phyloP scores from a whole-genome alignment of 2,113 vertebrate species.

The Herpetotheres cachinnans region DNA sequence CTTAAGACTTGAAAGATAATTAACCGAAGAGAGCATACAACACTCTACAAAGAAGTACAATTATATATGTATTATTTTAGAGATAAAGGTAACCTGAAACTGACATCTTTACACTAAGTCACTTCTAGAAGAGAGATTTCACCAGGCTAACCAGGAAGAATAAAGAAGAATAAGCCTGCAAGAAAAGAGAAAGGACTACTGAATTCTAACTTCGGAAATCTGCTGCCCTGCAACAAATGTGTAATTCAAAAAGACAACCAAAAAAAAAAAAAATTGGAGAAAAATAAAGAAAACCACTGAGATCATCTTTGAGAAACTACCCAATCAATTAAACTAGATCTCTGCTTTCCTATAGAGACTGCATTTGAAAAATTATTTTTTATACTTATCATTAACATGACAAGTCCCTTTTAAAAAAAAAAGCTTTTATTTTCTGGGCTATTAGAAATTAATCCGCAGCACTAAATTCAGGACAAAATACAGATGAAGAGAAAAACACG shows the following conservation, averaged over 20 bases:
- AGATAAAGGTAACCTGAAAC: background rate
- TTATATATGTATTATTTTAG: background rate
- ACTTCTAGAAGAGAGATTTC: background rate
- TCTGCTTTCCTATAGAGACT: background rate
- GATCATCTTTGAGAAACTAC: background rate
- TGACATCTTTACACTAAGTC: background rate
- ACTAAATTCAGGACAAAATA: background rate
- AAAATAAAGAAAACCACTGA: background rate
- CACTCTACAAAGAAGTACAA: background rate
- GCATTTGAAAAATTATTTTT: background rate
- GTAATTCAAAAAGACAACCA: background rate
- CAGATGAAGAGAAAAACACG: background rate
- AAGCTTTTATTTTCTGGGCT: background rate
- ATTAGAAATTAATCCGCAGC: background rate
- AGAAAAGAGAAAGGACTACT: background rate
- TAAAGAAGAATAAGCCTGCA: background rate
- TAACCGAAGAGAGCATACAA: background rate
- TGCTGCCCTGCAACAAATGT: background rate
- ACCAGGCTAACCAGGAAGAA: background rate
- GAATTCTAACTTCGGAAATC: background rate
- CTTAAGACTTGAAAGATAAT: background rate
- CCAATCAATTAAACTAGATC: background rate
- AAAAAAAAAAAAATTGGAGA: background rate
- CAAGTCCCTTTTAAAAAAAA: background rate
- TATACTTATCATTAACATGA: background rate